Conservation (phyloP, 1,140 invertebrate species). For the Leptoteleia sp. region DNA sequence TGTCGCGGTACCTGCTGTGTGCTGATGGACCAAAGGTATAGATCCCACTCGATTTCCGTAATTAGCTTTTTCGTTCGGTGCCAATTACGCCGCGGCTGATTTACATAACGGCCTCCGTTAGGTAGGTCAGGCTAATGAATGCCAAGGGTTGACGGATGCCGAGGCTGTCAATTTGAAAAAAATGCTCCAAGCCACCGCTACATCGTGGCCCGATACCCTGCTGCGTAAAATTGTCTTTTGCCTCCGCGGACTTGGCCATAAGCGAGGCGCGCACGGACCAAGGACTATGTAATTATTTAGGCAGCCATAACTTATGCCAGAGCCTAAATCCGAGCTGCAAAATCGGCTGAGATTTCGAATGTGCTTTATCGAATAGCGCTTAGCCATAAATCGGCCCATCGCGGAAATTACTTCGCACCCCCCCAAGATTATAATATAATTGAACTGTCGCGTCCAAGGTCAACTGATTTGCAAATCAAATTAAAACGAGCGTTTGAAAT, state of each 20-base stretch:
- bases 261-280: conserved; percentile 67
- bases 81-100: conserved; percentile 78
- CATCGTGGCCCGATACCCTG: conserved; percentile 73
- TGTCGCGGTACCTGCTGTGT: conserved; percentile 78
- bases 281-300: conserved; percentile 80
- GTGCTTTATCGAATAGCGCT: conserved; percentile 48
- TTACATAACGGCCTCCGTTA: conserved; percentile 76
- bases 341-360: conserved; percentile 44
- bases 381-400: conserved; percentile 60
- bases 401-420: conserved; percentile 64
- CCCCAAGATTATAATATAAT: conserved; percentile 33
- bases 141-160: conserved; percentile 72
- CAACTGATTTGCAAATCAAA: conserved; percentile 2
- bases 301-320: conserved; percentile 77
- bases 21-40: conserved; percentile 73
- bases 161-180: conserved; percentile 78
- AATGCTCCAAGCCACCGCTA: conserved; percentile 71
- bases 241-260: conserved; percentile 76
- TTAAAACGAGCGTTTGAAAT: too few relatives aligned
- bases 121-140: conserved; percentile 69
- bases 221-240: conserved; percentile 82
- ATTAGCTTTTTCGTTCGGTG: conserved; percentile 74
- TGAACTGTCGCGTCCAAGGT: conserved; percentile 24
- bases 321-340: conserved; percentile 41
- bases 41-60: conserved; percentile 68